Evolutionary conservation across 1,140 invertebrate genomes (phyloP).

Genomic region (Cyclina sinensis): DNA sequence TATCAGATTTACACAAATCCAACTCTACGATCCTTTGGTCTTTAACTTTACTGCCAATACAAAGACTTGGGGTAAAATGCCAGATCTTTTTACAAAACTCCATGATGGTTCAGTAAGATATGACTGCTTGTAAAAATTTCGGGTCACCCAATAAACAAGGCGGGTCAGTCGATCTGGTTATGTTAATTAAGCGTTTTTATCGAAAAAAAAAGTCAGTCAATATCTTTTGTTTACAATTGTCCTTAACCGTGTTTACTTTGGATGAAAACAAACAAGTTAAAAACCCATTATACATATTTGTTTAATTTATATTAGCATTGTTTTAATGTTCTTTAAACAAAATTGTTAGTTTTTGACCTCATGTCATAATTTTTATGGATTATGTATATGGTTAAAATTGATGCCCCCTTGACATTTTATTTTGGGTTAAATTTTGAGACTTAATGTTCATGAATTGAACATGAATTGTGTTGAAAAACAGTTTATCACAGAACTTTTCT

Average conservation of each 20-base stretch:
- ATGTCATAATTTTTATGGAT: background rate
- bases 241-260: background rate
- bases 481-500: no score
- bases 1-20: no score
- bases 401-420: no score
- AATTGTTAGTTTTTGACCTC: background rate
- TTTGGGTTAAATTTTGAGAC: no score
- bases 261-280: background rate
- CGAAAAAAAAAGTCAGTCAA: background rate
- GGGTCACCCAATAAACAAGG: background rate
- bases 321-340: background rate
- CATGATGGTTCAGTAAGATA: background rate
- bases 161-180: background rate
- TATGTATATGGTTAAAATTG: no score
- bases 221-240: slow-evolving; percentile 17
- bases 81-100: background rate
- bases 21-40: background rate
- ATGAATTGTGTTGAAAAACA: no score
- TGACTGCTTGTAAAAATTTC: background rate
- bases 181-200: slow-evolving; percentile 7
- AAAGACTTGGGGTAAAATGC: background rate
- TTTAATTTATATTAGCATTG: slow-evolving; percentile 1
- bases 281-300: background rate
- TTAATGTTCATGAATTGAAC: no score
- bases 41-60: background rate